phyloP scores from a whole-genome alignment of 2,888 invertebrate species.

The Stenoptilia bipunctidactyla region DNA sequence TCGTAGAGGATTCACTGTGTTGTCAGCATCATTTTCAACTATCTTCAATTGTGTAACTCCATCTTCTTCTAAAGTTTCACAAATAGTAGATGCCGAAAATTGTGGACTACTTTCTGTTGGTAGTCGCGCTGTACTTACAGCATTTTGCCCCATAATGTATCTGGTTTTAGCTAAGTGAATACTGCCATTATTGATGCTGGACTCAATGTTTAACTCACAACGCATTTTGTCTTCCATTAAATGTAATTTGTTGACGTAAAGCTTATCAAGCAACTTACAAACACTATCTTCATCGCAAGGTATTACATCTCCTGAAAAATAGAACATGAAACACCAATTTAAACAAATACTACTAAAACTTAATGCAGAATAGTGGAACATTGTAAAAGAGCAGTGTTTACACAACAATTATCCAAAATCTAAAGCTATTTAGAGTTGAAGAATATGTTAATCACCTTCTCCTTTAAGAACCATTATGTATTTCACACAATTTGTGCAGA shows the following conservation, averaged over 20 bases:
- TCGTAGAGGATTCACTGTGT: slow-evolving; percentile 74
- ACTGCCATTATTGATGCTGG: slow-evolving; percentile 76
- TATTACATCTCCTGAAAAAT: slow-evolving; percentile 5
- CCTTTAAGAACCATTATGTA: no score
- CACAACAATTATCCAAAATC: no score
- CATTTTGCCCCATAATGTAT: slow-evolving; percentile 83
- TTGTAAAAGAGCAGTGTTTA: no score
- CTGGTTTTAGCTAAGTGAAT: slow-evolving; percentile 81
- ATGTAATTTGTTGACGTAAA: slow-evolving; percentile 77
- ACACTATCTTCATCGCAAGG: slow-evolving; percentile 35
- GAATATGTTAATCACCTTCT: neutral
- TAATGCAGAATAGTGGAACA: no score
- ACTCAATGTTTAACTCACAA: slow-evolving; percentile 78
- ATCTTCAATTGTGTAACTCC: slow-evolving; percentile 36
- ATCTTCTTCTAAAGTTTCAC: slow-evolving; percentile 45
- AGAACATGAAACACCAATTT: no score
- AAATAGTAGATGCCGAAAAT: slow-evolving; percentile 45
- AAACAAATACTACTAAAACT: no score
- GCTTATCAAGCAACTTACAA: slow-evolving; percentile 75
- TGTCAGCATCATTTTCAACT: slow-evolving; percentile 16
- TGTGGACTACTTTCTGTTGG: slow-evolving; percentile 74
- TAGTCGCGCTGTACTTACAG: slow-evolving; percentile 77
- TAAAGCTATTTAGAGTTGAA: no score
- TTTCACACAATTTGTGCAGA: no score
- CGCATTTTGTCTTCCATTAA: slow-evolving; percentile 81